Evolutionary conservation across 2,113 vertebrate species (phyloP).

Genomic region (Sisor rabdophorus): DNA sequence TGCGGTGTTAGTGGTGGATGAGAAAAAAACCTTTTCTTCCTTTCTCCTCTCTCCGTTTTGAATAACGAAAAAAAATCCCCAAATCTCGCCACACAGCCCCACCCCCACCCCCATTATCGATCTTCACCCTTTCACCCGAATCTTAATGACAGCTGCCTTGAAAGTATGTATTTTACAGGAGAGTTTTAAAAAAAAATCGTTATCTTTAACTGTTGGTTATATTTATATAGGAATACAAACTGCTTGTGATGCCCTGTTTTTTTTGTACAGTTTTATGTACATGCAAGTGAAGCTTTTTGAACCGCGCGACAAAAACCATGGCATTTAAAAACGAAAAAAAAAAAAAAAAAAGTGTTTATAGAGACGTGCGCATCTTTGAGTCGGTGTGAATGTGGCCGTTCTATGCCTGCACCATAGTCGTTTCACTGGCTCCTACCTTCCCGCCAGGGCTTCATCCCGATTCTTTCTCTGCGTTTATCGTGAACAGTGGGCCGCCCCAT

Average conservation of each 20-base stretch:
- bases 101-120: conserved; percentile 52
- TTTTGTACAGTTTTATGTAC: conserved; percentile 98
- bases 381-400: conserved; percentile 88
- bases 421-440: conserved; percentile 75
- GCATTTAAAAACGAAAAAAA: conserved; percentile 75
- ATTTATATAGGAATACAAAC: conserved; percentile 84
- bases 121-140: conserved; percentile 56
- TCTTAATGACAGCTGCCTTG: conserved; percentile 78
- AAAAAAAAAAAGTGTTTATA: conserved; percentile 76
- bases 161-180: conserved; percentile 75
- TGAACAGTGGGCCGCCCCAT: conserved; percentile 44
- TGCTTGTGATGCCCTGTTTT: conserved; percentile 96
- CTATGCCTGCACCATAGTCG: conserved; percentile 80
- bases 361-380: conserved; percentile 83
- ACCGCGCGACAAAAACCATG: conserved; percentile 76
- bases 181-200: conserved; percentile 70
- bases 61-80: conserved; percentile 44
- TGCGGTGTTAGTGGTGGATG: conserved; percentile 67
- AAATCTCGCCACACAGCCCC: conserved; percentile 65
- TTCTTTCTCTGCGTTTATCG: conserved; percentile 40
- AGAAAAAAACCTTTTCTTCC: conserved; percentile 45
- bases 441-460: conserved; percentile 74
- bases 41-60: conserved; percentile 4
- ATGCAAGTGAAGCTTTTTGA: conserved; percentile 96
- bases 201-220: conserved; percentile 91